A percentile compares a stretch with the other conserved stretches of the same genome.
phyloP scores from a whole-genome alignment of 2,888 invertebrate genomes.

The Zygogramma bicolorata region DNA sequence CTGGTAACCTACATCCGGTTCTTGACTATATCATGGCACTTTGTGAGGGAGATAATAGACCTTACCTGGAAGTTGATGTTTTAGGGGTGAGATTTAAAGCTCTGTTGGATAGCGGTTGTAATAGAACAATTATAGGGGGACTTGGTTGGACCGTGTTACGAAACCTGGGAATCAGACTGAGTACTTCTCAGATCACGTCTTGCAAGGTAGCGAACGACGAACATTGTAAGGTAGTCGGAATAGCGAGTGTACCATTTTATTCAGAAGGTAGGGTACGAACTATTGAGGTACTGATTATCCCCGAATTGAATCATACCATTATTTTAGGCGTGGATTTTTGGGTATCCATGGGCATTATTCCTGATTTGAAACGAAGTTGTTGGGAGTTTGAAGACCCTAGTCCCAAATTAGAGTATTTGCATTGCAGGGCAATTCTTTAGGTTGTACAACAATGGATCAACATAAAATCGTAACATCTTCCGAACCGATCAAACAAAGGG shows the following conservation, averaged over 20 bases:
- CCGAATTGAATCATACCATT: constrained; percentile 18
- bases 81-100: not conserved
- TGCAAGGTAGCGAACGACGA: constrained; percentile 3
- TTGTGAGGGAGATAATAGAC: constrained; percentile 13
- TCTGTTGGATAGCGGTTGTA: not conserved
- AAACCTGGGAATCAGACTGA: not conserved
- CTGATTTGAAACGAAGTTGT: constrained; percentile 12
- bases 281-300: constrained; percentile 27
- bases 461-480: too few relatives aligned
- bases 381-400: constrained; percentile 11
- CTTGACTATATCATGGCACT: not conserved
- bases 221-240: not conserved
- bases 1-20: not conserved
- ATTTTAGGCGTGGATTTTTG: constrained; percentile 34
- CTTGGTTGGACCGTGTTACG: constrained; percentile 2
- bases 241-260: constrained; percentile 15
- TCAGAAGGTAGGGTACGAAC: constrained; percentile 14
- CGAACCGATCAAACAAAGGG: too few relatives aligned
- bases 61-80: not conserved
- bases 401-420: too few relatives aligned
- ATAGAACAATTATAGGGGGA: constrained; percentile 11
- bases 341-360: constrained; percentile 28
- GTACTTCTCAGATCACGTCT: not conserved
- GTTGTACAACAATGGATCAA: too few relatives aligned
- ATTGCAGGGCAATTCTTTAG: too few relatives aligned